Base-by-base conservation (phyloP, 1,140 invertebrate genomes). In the Drosophila varians region DNA sequence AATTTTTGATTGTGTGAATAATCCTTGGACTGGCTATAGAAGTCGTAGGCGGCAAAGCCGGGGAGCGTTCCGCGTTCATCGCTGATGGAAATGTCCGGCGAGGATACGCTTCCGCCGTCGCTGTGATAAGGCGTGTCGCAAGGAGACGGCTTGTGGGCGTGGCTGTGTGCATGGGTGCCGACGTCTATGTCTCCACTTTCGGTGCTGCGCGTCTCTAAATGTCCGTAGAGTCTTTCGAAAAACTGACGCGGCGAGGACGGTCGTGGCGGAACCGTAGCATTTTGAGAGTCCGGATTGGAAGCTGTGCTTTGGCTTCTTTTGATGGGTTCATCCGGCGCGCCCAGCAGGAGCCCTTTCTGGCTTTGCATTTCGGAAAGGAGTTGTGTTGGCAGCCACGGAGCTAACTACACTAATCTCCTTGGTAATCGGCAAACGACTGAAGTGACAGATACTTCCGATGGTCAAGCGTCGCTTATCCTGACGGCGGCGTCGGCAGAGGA, bases 161-260 rank as follows among this genome's bases (percentile, higher is more conserved):
- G 73, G 8, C 54, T 55, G 19, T 52, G 43, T 31, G 36, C 21
- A 19, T 77, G 73, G 6, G 80, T 76, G 6, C 82, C 76, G 1
- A 88, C 83, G 18, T 86, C 82, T 38, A 88, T 88, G 56, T 86
- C 82, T 2, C 58, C 77, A 55, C 55, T 82, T n/a, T 86, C 82
- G 36, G 70, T 74, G 16, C 57, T 71, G 21, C 82, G 82, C 40
- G 77, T 77, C 52, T 93, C 93, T 3, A 93, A 80, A 53, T 93
- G 91, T 4, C 92, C 93, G 51, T 93, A 93, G 6, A 93, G 83
- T 21, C 92, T 86, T 25, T 92, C 92, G 49, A 93, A 93, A 75
- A 93, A 93, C 56, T 92, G 91, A 4, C 93, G 82, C 49, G 93
- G 93, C 6, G 93, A 93, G 3, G 93, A 93, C 5, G 92, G 93